These are phyloP conservation scores for Pongo pygmaeus DNA, from an alignment of 2,113 vertebrate species.

Conservation along the genomic window DNA sequence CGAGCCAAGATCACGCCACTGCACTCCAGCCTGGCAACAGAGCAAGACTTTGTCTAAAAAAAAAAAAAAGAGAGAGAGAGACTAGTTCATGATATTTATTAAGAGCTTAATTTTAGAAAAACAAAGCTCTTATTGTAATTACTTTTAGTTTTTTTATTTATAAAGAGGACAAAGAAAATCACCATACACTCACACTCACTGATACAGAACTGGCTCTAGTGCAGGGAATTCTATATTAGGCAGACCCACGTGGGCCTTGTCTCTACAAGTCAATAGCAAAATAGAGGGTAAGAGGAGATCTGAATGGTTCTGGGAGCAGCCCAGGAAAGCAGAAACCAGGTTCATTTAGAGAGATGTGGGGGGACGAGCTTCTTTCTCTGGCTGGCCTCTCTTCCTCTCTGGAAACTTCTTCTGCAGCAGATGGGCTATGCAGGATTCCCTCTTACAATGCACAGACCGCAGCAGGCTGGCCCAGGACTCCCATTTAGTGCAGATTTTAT, in stretches of 20 bases:
- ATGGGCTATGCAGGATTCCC: neutral
- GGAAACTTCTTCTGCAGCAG: neutral
- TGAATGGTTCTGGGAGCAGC: neutral
- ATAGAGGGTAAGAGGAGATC: neutral
- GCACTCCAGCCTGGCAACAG: too few relatives aligned
- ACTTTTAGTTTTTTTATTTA: neutral
- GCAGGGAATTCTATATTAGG: neutral
- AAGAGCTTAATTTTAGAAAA: neutral
- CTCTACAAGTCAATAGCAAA: neutral
- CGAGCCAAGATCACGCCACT: too few relatives aligned
- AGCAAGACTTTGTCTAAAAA: too few relatives aligned
- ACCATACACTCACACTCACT: neutral
- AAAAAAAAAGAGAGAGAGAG: too few relatives aligned
- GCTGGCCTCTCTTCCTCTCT: fast-evolving
- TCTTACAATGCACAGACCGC: neutral
- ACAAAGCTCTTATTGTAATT: neutral
- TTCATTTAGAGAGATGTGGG: neutral
- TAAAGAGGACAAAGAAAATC: neutral
- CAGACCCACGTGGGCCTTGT: neutral
- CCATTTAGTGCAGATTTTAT: neutral
- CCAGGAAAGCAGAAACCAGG: neutral
- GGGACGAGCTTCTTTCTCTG: neutral
- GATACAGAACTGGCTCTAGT: neutral
- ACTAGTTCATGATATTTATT: neutral
- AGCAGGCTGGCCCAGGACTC: neutral